A percentile compares a stretch with the other conserved stretches of the same genome.
These are phyloP conservation scores for Anseranas semipalmata DNA, from an alignment of 2,113 vertebrate genomes.

Conservation along the genomic window DNA sequence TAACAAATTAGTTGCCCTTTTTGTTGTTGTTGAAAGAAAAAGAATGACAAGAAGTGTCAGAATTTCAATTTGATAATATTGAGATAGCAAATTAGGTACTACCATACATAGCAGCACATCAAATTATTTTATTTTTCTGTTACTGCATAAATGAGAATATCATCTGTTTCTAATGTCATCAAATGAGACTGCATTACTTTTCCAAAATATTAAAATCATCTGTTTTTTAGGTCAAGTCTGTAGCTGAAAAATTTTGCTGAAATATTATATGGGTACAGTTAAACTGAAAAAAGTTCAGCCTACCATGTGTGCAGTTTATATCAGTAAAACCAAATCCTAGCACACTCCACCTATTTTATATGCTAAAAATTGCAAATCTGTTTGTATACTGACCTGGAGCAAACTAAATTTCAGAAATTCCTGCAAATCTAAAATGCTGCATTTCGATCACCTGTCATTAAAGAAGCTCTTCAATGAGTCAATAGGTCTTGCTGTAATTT, in stretches of 20 bases:
- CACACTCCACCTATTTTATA: background rate
- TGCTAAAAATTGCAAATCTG: background rate
- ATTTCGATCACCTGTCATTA: background rate
- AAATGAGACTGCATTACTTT: background rate
- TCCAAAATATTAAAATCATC: conserved; percentile 29
- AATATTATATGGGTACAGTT: background rate
- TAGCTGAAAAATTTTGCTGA: background rate
- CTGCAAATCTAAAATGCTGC: background rate
- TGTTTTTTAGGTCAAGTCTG: background rate
- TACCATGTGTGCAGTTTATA: background rate
- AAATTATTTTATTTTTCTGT: background rate
- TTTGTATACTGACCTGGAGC: background rate
- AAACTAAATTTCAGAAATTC: background rate
- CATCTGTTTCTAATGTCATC: background rate
- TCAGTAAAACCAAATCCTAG: background rate
- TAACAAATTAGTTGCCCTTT: background rate
- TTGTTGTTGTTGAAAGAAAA: background rate
- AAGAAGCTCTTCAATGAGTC: background rate
- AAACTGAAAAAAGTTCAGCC: background rate
- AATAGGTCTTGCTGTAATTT: background rate
- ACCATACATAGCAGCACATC: background rate
- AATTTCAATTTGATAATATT: background rate
- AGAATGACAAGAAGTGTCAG: background rate
- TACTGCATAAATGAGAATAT: conserved; percentile 14
- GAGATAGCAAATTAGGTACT: background rate